Base-by-base conservation (phyloP, 2,113 vertebrate genomes). In the Gambusia affinis region DNA sequence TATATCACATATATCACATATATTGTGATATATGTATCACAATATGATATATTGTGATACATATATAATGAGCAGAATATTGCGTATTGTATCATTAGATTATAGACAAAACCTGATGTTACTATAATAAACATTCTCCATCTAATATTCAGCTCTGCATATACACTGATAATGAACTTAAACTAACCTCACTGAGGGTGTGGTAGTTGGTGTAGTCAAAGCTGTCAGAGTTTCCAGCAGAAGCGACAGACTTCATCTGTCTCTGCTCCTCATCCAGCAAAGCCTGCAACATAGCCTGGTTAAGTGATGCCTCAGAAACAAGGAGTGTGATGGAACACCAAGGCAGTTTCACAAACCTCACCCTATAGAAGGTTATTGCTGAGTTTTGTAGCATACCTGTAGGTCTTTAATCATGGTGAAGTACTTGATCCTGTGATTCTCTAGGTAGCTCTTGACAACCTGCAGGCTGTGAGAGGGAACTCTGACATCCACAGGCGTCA, bases 351-450 rank as follows among this genome's bases (percentile, higher is more conserved):
- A 17, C 15, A 19, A 37, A 12, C 35, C 35, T 37, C 35, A 2
- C 35, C 35, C 35, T 37, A 12, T 37, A 37, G 35, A 37, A 12
- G 10, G 10, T 10, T 37, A 37, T 11, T 37, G 35, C 10, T 3
- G 35, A 47, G 44, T 47, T 47, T 17, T 47, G 17, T 47, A 4
- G 15, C 39, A 0, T 78, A 99, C 97, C 97, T 98, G 97, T 75
- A 99, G 70, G 0, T 99, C 94, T 60, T 95, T 22, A 0, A 98
- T 96, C 95, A 96, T 96, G 91, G 95, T 0, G 6, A 85, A 88
- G 82, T 95, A 97, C 28, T 90, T 63, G 14, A 99, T 91, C 4
- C 79, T 37, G 0, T 91, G 81, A 75, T 79, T 88, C 10, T 95
- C 89, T 92, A 99, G 91, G 81, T 95, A 95, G 8, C 24, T 73